These are phyloP conservation scores for Orussus abietinus DNA, from an alignment of 1,140 invertebrate species.

Conservation along the genomic window DNA sequence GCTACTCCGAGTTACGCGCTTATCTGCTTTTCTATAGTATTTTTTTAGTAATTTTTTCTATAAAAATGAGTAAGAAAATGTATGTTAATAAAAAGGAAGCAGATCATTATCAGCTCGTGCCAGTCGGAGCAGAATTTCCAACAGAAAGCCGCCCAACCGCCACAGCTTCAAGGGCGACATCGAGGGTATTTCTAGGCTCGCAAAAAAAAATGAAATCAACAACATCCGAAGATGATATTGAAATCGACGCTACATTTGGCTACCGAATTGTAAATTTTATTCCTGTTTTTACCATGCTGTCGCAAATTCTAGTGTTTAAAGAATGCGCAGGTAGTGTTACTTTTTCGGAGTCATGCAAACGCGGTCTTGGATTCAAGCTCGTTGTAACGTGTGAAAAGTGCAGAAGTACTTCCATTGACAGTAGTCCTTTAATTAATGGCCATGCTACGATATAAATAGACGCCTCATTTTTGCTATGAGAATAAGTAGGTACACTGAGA, in stretches of 20 bases:
- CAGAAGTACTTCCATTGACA: no score
- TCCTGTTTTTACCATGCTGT: conserved; percentile 17
- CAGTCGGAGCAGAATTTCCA: conserved; percentile 1
- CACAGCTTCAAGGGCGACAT: neutral
- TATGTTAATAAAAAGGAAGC: neutral
- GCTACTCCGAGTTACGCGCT: no score
- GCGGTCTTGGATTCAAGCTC: conserved; percentile 18
- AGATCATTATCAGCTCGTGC: neutral
- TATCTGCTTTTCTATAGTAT: no score
- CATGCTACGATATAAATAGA: no score
- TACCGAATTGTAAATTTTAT: conserved; percentile 17
- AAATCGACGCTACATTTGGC: conserved; percentile 13
- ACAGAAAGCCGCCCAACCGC: neutral
- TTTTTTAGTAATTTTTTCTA: no score
- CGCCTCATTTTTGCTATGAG: no score
- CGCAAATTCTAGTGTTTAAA: conserved; percentile 14
- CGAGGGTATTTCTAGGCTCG: conserved; percentile 4
- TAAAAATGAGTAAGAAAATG: conserved; percentile 1
- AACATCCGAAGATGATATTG: conserved; percentile 12
- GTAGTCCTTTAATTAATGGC: no score
- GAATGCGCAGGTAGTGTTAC: conserved; percentile 11
- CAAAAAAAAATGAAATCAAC: conserved; percentile 19
- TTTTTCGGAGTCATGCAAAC: conserved; percentile 11
- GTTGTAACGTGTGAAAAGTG: conserved; percentile 10
- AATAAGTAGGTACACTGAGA: no score